Conservation (phyloP, 2,888 invertebrate species). For the Andrena haemorrhoa region DNA sequence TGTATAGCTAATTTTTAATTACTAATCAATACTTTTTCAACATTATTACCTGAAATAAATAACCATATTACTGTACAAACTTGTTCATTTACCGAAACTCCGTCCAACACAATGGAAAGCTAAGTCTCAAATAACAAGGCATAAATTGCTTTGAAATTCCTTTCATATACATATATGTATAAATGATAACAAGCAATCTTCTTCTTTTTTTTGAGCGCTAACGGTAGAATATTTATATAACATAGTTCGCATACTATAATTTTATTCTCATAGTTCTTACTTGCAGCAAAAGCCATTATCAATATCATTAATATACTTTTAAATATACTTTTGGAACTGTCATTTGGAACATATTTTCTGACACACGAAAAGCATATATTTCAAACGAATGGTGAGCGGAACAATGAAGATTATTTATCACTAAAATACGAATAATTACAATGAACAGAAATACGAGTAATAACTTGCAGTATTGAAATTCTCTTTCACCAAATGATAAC, state of each 20-base stretch:
- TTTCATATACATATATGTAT: constrained; percentile 29
- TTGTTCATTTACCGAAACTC: constrained; percentile 10
- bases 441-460: not conserved
- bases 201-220: constrained; percentile 38
- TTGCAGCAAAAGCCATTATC: constrained; percentile 49
- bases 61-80: constrained; percentile 77
- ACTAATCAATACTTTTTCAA: constrained; percentile 40
- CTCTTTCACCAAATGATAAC: constrained; percentile 10
- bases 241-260: constrained; percentile 28
- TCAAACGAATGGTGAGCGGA: not conserved
- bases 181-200: constrained; percentile 49
- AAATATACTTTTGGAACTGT: constrained; percentile 53
- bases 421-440: constrained; percentile 9
- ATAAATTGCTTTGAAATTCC: constrained; percentile 47
- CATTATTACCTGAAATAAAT: constrained; percentile 57
- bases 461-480: not conserved
- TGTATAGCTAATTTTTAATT: constrained; percentile 65
- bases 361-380: constrained; percentile 50
- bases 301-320: constrained; percentile 53
- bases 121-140: constrained; percentile 43
- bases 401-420: constrained; percentile 15
- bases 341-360: constrained; percentile 52
- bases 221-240: constrained; percentile 57
- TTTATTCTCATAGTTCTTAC: constrained; percentile 33
- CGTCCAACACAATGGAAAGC: constrained; percentile 22